Percentiles rank a stretch among this genome's conserved stretches.
Evolutionary conservation across 2,113 vertebrate species (phyloP).

Genomic region (Aplodontia rufa): DNA sequence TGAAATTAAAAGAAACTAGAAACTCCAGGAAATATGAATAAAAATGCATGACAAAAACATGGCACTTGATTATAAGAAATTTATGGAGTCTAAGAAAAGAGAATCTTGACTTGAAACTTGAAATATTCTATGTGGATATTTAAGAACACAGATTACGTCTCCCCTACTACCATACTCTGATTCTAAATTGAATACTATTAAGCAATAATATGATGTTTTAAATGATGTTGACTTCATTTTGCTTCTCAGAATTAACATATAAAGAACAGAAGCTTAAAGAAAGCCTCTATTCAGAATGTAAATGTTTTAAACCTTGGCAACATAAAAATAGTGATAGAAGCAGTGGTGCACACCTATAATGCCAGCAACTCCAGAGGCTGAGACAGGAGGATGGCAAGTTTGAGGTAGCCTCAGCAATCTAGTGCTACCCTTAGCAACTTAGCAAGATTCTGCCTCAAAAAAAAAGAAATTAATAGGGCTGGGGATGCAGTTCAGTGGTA

Average conservation of each 20-base stretch:
- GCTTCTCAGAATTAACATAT: not conserved
- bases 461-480: too few relatives aligned
- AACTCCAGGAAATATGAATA: constrained; percentile 29
- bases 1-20: constrained; percentile 10
- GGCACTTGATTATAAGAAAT: not conserved
- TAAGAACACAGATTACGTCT: not conserved
- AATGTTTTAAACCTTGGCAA: not conserved
- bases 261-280: not conserved
- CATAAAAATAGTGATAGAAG: not conserved
- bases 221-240: not conserved
- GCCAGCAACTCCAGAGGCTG: too few relatives aligned
- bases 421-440: too few relatives aligned
- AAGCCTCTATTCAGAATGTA: not conserved
- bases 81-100: not conserved
- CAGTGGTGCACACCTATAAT: too few relatives aligned
- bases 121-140: constrained; percentile 6
- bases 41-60: constrained; percentile 28
- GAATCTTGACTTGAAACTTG: constrained; percentile 22
- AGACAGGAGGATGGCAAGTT: too few relatives aligned
- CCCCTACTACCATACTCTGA: not conserved
- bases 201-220: not conserved
- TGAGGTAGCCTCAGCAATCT: too few relatives aligned
- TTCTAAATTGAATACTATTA: not conserved
- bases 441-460: too few relatives aligned
- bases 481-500: too few relatives aligned